Conservation (phyloP, 2,797 vertebrate genomes). For the Rhinoraja longicauda region DNA sequence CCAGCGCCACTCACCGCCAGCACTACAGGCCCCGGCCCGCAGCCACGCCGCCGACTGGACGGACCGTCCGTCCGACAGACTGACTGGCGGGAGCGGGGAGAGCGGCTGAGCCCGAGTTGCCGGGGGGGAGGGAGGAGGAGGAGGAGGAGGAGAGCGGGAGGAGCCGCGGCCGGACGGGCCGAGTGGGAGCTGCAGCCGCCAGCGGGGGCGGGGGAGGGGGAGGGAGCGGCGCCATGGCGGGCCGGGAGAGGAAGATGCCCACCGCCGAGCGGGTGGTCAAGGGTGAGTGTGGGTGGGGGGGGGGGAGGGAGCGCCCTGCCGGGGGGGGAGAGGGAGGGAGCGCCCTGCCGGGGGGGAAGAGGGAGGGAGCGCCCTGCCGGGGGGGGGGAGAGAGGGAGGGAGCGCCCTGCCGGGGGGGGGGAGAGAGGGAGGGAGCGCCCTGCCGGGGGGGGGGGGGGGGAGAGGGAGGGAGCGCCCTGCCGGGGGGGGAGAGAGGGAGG, state of each 20-base stretch:
- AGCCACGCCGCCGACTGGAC: too few species aligned
- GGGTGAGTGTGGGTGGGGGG: constrained; percentile 40
- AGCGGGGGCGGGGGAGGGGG: too few species aligned
- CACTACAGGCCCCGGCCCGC: neutral
- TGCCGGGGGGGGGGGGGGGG: too few species aligned
- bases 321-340: neutral
- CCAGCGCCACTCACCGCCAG: neutral
- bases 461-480: too few species aligned
- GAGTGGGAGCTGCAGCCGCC: neutral
- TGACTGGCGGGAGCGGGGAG: neutral
- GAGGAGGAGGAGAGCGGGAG: neutral
- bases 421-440: neutral
- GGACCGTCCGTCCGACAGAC: too few species aligned
- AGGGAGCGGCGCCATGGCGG: constrained; percentile 41
- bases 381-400: fast-evolving
- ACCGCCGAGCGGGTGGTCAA: constrained; percentile 46
- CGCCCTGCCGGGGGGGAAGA: neutral
- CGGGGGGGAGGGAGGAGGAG: neutral
- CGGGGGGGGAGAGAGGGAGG: too few species aligned
- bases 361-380: neutral
- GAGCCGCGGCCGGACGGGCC: neutral
- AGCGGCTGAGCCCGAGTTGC: neutral
- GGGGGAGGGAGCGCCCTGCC: too few species aligned
- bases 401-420: neutral
- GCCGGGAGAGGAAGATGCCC: constrained; percentile 44